These are phyloP conservation scores for Cheiracanthium punctorium DNA, from an alignment of 2,888 invertebrate genomes.

Conservation along the genomic window DNA sequence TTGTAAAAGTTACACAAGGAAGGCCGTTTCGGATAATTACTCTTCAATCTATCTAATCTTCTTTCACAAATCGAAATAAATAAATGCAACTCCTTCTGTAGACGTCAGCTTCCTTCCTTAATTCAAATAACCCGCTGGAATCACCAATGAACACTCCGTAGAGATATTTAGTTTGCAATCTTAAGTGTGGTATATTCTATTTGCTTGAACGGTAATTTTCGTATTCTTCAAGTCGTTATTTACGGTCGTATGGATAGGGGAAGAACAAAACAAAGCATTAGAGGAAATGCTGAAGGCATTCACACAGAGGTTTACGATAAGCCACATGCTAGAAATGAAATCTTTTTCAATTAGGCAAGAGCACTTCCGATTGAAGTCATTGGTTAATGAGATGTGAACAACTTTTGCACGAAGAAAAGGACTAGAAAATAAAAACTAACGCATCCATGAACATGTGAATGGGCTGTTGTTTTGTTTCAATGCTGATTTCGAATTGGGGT, in stretches of 20 bases:
- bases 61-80: too few species aligned
- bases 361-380: conserved; percentile 16
- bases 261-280: conserved; percentile 23
- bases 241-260: conserved; percentile 4
- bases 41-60: not conserved
- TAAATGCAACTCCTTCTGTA: too few species aligned
- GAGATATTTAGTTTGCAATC: too few species aligned
- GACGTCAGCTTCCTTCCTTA: too few species aligned
- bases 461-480: too few species aligned
- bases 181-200: not conserved
- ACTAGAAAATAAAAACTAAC: not conserved
- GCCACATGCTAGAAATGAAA: conserved; percentile 13
- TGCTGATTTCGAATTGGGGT: too few species aligned
- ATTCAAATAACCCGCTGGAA: not conserved
- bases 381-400: conserved; percentile 50
- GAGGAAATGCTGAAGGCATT: conserved; percentile 33
- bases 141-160: not conserved
- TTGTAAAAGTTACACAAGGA: not conserved
- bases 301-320: conserved; percentile 34
- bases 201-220: conserved; percentile 2
- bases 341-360: conserved; percentile 58
- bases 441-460: too few species aligned
- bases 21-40: not conserved
- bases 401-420: not conserved
- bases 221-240: not conserved